Evolutionary conservation across 2,888 invertebrate genomes (phyloP).

Genomic region (Leptothorax acervorum): DNA sequence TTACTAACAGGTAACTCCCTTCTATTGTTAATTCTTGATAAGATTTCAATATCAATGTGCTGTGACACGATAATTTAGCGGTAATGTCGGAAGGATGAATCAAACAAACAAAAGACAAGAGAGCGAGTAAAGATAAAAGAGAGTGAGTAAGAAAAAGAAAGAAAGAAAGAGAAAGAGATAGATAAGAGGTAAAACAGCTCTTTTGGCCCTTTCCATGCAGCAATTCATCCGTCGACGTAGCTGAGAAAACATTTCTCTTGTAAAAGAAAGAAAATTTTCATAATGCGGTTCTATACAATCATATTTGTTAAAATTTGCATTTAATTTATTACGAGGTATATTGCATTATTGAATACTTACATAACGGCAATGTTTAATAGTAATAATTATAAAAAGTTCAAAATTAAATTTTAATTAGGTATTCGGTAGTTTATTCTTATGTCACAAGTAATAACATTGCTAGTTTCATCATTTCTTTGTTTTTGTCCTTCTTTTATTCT

Average conservation of each 20-base stretch:
- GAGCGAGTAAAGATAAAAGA: background rate
- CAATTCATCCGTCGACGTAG: background rate
- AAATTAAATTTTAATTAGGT: background rate
- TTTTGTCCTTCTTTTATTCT: background rate
- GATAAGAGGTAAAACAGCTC: background rate
- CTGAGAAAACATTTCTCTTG: background rate
- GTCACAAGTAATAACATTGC: background rate
- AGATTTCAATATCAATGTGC: background rate
- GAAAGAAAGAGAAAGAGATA: background rate
- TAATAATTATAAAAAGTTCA: background rate
- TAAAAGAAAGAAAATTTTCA: background rate
- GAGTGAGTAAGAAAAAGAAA: background rate
- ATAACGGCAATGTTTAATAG: background rate
- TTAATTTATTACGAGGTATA: background rate
- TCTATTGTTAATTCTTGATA: background rate
- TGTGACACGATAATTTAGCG: background rate
- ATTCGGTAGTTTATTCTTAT: background rate
- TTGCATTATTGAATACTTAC: background rate
- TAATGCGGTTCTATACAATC: background rate
- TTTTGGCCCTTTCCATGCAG: background rate
- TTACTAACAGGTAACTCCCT: conserved; percentile 80
- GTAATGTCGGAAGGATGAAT: background rate
- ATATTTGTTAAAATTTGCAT: background rate
- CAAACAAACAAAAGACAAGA: background rate
- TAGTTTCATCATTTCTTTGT: background rate